A percentile compares a stretch with the other conserved stretches of the same genome.
phyloP scores from a whole-genome alignment of 2,888 invertebrate genomes.

The Nematopogon swammerdamellus region DNA sequence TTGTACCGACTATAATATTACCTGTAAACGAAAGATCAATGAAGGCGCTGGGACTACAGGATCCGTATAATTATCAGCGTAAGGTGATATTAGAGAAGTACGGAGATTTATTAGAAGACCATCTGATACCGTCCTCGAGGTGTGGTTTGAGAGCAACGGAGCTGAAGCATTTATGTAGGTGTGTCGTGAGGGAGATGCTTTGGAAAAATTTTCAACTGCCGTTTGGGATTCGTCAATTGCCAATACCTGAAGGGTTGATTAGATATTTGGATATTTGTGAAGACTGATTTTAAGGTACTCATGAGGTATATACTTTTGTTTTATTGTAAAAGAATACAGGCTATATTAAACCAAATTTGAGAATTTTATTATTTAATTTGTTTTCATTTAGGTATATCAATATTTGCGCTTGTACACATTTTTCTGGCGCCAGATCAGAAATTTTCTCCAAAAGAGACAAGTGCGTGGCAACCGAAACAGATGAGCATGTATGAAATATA shows the following conservation, averaged over 20 bases:
- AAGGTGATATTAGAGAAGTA: constrained; percentile 38
- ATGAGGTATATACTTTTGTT: background rate
- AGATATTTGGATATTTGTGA: constrained; percentile 72
- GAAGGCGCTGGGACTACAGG: constrained; percentile 31
- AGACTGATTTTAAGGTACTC: constrained; percentile 42
- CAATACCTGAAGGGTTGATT: constrained; percentile 63
- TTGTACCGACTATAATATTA: constrained; percentile 56
- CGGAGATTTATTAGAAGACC: constrained; percentile 51
- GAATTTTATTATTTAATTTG: too few relatives aligned
- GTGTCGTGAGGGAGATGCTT: constrained; percentile 62
- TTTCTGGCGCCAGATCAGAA: too few relatives aligned
- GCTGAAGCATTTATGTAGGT: constrained; percentile 73
- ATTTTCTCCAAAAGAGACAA: too few relatives aligned
- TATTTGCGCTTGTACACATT: too few relatives aligned
- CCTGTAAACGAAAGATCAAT: constrained; percentile 33
- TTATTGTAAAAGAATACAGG: too few relatives aligned
- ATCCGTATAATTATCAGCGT: constrained; percentile 44
- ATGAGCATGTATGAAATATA: too few relatives aligned
- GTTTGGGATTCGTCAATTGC: constrained; percentile 65
- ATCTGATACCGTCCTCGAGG: constrained; percentile 57
- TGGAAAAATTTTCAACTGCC: constrained; percentile 71
- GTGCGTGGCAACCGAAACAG: too few relatives aligned
- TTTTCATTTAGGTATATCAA: too few relatives aligned
- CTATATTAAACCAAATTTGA: too few relatives aligned
- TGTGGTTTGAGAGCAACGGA: constrained; percentile 64